These are phyloP conservation scores for Eleginops maclovinus DNA, from an alignment of 2,113 vertebrate species.

Conservation along the genomic window DNA sequence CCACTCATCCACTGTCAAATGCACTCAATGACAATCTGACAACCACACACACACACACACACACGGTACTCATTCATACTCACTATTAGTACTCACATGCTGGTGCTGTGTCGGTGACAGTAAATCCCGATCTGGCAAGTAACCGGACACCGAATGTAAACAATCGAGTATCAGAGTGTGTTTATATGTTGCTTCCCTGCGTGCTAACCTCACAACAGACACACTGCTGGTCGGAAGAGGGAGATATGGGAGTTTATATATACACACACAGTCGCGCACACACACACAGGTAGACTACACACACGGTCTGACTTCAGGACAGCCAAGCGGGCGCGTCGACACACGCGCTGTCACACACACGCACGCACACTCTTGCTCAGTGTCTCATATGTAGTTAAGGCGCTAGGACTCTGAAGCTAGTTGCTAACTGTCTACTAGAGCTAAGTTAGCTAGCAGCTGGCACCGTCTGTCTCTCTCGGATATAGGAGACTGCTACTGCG, in stretches of 20 bases:
- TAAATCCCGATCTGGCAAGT: conserved; percentile 62
- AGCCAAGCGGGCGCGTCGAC: conserved; percentile 33
- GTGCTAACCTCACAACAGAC: conserved; percentile 38
- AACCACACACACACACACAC: neutral
- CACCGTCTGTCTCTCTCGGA: conserved; percentile 58
- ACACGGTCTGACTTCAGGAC: conserved; percentile 55
- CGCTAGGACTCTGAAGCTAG: conserved; percentile 62
- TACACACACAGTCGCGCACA: neutral
- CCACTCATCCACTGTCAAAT: conserved; percentile 10
- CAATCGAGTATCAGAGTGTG: conserved; percentile 46
- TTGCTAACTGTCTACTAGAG: conserved; percentile 65
- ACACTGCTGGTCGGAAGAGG: conserved; percentile 35
- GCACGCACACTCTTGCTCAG: conserved; percentile 26
- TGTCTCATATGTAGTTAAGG: conserved; percentile 8
- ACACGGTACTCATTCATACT: conserved; percentile 13
- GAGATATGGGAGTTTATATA: conserved; percentile 21
- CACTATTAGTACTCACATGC: conserved; percentile 72
- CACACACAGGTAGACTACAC: neutral
- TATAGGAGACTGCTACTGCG: conserved; percentile 65
- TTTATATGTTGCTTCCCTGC: conserved; percentile 18
- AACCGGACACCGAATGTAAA: conserved; percentile 73
- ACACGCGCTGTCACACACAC: conserved; percentile 36
- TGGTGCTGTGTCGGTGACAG: conserved; percentile 47
- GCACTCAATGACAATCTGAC: conserved; percentile 26
- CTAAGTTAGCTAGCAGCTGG: conserved; percentile 77